These are phyloP conservation scores for Nipponia nippon DNA, from an alignment of 2,113 vertebrate genomes.

Conservation along the genomic window DNA sequence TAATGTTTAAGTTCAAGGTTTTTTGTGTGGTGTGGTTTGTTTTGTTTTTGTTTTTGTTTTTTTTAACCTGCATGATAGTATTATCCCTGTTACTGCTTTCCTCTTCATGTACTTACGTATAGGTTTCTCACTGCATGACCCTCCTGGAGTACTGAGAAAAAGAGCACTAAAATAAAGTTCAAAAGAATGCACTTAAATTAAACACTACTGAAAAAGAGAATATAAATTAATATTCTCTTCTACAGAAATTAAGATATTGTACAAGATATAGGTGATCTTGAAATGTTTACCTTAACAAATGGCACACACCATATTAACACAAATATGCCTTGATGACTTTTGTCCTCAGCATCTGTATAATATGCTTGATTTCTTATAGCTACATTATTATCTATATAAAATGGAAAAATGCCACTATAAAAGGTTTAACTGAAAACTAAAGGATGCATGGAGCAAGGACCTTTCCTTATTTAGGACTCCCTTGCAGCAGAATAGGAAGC, in stretches of 20 bases:
- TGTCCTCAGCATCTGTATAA: background rate
- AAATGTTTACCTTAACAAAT: background rate
- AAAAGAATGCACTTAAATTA: background rate
- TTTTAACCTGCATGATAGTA: rapidly evolving
- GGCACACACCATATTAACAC: background rate
- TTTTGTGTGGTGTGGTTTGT: background rate
- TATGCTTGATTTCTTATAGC: background rate
- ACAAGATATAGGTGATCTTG: background rate
- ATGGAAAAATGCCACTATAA: background rate
- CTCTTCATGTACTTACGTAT: background rate
- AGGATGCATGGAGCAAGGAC: background rate
- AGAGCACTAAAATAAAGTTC: background rate
- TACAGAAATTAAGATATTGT: background rate
- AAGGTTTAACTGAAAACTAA: background rate
- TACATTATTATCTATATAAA: background rate
- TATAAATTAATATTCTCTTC: background rate
- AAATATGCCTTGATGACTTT: background rate
- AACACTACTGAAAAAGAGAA: background rate
- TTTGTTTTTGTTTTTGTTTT: background rate
- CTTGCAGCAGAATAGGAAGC: background rate
- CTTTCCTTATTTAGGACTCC: background rate
- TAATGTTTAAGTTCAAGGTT: background rate
- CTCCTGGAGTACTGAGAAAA: background rate
- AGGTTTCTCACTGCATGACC: background rate
- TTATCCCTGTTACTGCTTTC: background rate